Conservation (phyloP, 2,888 invertebrate genomes). For the Chelonus formosanus region DNA sequence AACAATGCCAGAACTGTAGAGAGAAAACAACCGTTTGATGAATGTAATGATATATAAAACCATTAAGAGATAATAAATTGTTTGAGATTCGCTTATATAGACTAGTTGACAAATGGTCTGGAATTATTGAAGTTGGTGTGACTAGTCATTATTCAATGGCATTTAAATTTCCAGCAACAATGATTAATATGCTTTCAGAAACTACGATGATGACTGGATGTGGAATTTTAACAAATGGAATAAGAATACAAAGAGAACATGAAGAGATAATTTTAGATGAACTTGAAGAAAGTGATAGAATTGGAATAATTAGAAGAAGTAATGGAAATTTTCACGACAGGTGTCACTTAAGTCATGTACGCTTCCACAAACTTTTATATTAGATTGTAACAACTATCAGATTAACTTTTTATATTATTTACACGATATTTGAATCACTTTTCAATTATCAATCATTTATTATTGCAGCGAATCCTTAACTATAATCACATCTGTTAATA, state of each 20-base stretch:
- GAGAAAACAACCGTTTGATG: constrained; percentile 86
- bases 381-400: no score
- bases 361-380: no score
- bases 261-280: constrained; percentile 94
- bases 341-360: no score
- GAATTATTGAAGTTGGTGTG: constrained; percentile 91
- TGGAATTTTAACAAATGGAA: constrained; percentile 93
- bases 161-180: constrained; percentile 93
- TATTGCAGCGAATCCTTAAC: no score
- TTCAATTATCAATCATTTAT: no score
- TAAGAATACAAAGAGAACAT: constrained; percentile 91
- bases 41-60: constrained; percentile 92
- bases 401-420: no score
- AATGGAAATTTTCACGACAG: constrained; percentile 87
- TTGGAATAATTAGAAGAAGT: constrained; percentile 88
- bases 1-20: constrained; percentile 86
- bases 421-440: no score
- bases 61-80: constrained; percentile 85
- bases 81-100: constrained; percentile 94
- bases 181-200: constrained; percentile 92
- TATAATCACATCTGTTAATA: no score
- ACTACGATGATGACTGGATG: constrained; percentile 97
- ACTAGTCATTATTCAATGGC: constrained; percentile 91
- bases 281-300: constrained; percentile 88
- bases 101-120: constrained; percentile 95